phyloP scores from a whole-genome alignment of 2,797 vertebrate genomes.

The Xenentodon cancila region DNA sequence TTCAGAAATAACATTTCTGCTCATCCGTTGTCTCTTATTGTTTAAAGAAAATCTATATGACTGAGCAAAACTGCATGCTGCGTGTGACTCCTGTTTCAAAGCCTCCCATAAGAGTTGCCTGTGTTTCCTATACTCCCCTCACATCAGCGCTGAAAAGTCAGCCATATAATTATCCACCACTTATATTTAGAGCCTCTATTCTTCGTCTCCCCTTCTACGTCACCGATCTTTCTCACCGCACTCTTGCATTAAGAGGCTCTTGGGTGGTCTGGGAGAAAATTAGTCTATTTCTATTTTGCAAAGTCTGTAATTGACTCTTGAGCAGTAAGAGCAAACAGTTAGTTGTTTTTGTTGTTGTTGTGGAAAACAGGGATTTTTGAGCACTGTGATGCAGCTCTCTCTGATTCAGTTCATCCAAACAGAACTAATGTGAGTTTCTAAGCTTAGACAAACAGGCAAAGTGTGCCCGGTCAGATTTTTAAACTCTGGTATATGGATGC shows the following conservation, averaged over 20 bases:
- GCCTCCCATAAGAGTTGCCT: slow-evolving; percentile 1
- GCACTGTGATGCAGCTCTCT: slow-evolving; percentile 27
- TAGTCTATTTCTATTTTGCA: slow-evolving; percentile 17
- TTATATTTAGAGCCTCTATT: slow-evolving; percentile 35
- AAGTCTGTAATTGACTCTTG: slow-evolving; percentile 30
- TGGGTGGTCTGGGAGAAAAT: slow-evolving; percentile 27
- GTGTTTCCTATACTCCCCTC: slow-evolving; percentile 34
- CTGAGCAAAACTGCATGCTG: too few species aligned
- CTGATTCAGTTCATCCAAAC: slow-evolving; percentile 36
- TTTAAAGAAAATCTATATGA: too few species aligned
- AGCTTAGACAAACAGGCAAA: slow-evolving; percentile 48
- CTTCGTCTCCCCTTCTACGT: slow-evolving; percentile 19
- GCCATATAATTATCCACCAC: slow-evolving; percentile 51
- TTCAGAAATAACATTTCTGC: too few species aligned
- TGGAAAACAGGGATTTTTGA: slow-evolving; percentile 11
- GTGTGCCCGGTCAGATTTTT: slow-evolving; percentile 33
- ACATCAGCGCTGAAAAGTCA: slow-evolving; percentile 23
- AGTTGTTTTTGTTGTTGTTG: background rate
- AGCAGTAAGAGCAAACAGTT: slow-evolving; percentile 28
- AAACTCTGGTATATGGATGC: slow-evolving; percentile 1
- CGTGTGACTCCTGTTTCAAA: too few species aligned
- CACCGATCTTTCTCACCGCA: too few species aligned
- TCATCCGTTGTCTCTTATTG: too few species aligned
- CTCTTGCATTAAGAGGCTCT: slow-evolving; percentile 18
- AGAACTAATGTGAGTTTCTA: slow-evolving; percentile 42